phyloP scores from a whole-genome alignment of 2,797 vertebrate species.

The Pelochelys cantorii region DNA sequence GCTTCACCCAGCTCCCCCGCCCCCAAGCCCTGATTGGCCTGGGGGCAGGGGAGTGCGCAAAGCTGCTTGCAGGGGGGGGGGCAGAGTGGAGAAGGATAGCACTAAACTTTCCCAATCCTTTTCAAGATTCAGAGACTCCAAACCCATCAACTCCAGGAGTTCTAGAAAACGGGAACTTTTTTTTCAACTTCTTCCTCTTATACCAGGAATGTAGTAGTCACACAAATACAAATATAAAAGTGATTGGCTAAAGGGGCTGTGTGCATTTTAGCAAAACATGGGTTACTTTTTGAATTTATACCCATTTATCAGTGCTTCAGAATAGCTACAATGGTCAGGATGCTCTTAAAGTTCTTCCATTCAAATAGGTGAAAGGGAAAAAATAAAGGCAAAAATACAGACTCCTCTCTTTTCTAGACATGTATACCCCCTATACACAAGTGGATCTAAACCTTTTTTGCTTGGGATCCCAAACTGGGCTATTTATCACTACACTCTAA shows the following conservation, averaged over 20 bases:
- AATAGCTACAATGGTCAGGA: too few species aligned
- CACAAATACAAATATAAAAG: neutral
- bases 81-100: rapidly evolving
- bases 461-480: neutral
- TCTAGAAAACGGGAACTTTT: neutral
- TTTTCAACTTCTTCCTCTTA: neutral
- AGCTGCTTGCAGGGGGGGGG: too few species aligned
- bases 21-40: too few species aligned
- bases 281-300: neutral
- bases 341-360: too few species aligned
- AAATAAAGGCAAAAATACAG: too few species aligned
- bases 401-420: too few species aligned
- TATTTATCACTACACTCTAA: neutral
- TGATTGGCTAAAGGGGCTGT: neutral
- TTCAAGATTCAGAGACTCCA: neutral
- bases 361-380: too few species aligned
- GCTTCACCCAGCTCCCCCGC: too few species aligned
- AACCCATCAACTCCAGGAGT: neutral
- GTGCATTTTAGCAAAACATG: neutral
- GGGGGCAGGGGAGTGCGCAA: too few species aligned
- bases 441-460: neutral
- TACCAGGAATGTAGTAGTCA: neutral
- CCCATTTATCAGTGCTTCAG: too few species aligned
- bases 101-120: neutral
- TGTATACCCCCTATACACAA: neutral